Conservation (phyloP, 2,113 vertebrate genomes). For the Notothenia coriiceps region DNA sequence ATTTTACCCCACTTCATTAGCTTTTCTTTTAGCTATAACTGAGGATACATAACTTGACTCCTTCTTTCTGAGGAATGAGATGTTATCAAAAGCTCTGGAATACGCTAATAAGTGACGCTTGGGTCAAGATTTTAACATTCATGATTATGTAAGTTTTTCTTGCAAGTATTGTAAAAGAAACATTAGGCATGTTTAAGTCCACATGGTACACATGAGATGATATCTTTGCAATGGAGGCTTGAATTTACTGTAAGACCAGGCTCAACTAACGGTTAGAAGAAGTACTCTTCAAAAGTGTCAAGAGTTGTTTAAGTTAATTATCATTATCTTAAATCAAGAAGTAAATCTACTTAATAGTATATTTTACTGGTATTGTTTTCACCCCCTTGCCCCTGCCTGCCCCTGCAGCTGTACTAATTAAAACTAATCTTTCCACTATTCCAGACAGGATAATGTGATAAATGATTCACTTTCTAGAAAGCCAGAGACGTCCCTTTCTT, state of each 20-base stretch:
- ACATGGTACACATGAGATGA: not conserved
- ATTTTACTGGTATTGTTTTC: not conserved
- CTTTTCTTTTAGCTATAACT: not conserved
- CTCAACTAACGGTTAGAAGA: not conserved
- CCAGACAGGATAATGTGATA: constrained; percentile 41
- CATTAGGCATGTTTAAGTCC: not conserved
- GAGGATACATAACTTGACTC: too few species aligned
- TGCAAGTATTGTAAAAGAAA: not conserved
- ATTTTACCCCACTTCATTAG: not conserved
- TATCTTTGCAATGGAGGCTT: not conserved
- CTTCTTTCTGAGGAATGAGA: not conserved
- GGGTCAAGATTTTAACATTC: not conserved
- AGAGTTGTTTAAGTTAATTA: not conserved
- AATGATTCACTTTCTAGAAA: constrained; percentile 61
- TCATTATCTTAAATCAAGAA: not conserved
- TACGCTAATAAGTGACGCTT: not conserved
- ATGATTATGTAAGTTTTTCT: not conserved
- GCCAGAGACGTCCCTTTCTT: constrained; percentile 8
- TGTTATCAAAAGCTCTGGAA: not conserved
- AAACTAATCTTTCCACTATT: constrained; percentile 13
- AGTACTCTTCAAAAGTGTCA: not conserved
- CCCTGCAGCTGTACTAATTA: not conserved
- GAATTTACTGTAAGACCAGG: not conserved
- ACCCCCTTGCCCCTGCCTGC: not conserved
- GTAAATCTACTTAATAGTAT: not conserved